These are phyloP conservation scores for Tetragonula carbonaria DNA, from an alignment of 2,888 invertebrate genomes.

Conservation along the genomic window DNA sequence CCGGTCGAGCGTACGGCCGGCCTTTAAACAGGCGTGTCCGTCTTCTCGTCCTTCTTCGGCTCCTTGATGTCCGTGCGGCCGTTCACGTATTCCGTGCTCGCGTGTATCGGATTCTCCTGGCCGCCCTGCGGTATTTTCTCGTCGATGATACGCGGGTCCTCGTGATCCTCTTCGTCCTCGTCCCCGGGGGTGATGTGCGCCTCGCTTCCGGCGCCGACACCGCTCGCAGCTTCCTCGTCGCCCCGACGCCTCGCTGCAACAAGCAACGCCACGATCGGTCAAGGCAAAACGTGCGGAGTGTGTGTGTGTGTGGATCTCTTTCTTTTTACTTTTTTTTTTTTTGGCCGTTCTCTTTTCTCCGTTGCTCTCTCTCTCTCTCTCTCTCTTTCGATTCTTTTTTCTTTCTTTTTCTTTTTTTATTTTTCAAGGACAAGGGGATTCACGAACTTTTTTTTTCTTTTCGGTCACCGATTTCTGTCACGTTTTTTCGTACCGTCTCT, in stretches of 20 bases:
- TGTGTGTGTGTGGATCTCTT: constrained; percentile 47
- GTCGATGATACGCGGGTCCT: constrained; percentile 82
- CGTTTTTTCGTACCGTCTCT: constrained; percentile 2
- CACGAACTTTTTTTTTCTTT: neutral
- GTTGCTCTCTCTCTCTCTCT: neutral
- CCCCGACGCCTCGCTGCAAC: constrained; percentile 84
- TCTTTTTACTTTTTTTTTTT: constrained; percentile 1
- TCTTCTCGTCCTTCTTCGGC: constrained; percentile 85
- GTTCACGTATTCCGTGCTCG: constrained; percentile 87
- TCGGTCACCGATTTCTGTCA: neutral
- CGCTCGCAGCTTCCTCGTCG: constrained; percentile 86
- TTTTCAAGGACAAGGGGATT: neutral
- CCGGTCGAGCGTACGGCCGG: constrained; percentile 25
- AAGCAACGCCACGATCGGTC: constrained; percentile 84
- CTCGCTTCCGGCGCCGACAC: constrained; percentile 86
- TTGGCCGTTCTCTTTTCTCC: neutral
- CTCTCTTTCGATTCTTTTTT: neutral
- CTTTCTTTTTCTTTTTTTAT: neutral
- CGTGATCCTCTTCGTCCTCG: constrained; percentile 81
- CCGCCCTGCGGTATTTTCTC: constrained; percentile 82
- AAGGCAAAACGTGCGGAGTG: constrained; percentile 75
- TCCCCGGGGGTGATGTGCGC: constrained; percentile 87
- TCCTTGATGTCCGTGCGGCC: constrained; percentile 86
- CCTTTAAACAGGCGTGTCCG: constrained; percentile 86
- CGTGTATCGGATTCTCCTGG: constrained; percentile 84